These are phyloP conservation scores for Percopsis omiscomaycus DNA, from an alignment of 2,797 vertebrate species.

Conservation along the genomic window DNA sequence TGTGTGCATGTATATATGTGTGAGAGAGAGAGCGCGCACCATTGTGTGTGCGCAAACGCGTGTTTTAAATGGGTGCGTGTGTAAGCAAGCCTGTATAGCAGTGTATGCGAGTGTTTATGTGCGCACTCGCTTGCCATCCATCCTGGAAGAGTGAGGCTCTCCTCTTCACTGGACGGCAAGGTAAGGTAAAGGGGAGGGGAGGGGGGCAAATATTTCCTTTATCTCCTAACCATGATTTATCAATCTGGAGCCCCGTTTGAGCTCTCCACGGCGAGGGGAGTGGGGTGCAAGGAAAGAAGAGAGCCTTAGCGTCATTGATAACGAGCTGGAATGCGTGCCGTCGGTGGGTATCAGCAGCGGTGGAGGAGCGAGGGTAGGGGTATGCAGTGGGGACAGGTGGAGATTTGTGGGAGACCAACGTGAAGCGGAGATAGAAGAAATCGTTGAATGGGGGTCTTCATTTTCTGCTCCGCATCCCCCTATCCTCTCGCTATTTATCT, in stretches of 20 bases:
- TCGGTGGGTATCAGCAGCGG: constrained; percentile 52
- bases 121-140: constrained; percentile 67
- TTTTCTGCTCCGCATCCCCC: too few relatives aligned
- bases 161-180: constrained; percentile 73
- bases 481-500: too few relatives aligned
- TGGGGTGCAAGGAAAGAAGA: constrained; percentile 30
- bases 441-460: too few relatives aligned
- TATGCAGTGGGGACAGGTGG: constrained; percentile 65
- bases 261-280: constrained; percentile 36
- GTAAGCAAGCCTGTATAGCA: constrained; percentile 48
- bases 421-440: too few relatives aligned
- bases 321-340: constrained; percentile 55
- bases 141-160: constrained; percentile 74
- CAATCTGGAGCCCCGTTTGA: constrained; percentile 37
- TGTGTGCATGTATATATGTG: constrained; percentile 29
- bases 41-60: constrained; percentile 11
- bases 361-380: constrained; percentile 43
- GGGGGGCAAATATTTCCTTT: constrained; percentile 37
- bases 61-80: constrained; percentile 7
- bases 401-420: constrained; percentile 27
- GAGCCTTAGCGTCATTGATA: constrained; percentile 73
- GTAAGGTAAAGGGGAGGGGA: constrained; percentile 67
- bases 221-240: constrained; percentile 50
- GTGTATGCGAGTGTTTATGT: constrained; percentile 61
- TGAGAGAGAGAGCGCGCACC: constrained; percentile 35